phyloP scores from a whole-genome alignment of 53 echinoderm and acorn worm genomes.

The Antedon mediterranea region DNA sequence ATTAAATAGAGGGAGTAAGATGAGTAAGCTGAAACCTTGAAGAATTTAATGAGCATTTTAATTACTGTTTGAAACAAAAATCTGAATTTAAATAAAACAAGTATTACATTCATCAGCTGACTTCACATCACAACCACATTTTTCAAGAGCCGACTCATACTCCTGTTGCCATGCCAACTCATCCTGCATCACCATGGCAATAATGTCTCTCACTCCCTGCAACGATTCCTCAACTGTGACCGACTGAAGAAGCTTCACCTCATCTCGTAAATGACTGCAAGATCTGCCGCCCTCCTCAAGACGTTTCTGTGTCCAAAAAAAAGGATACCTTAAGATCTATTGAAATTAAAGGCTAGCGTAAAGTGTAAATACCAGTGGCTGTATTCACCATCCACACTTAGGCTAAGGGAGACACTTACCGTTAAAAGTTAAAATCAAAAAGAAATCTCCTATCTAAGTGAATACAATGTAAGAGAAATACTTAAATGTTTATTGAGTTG shows the following conservation, averaged over 20 bases:
- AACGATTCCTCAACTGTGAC: conserved; percentile 81
- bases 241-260: conserved; percentile 82
- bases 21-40: no score
- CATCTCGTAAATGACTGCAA: conserved; percentile 50
- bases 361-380: no score
- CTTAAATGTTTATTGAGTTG: no score
- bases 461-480: no score
- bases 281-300: conserved; percentile 56
- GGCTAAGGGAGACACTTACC: no score
- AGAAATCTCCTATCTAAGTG: no score
- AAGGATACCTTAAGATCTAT: no score
- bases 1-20: no score
- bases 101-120: conserved; percentile 49
- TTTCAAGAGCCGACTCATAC: conserved; percentile 61
- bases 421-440: no score
- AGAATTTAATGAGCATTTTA: no score
- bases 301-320: conserved; percentile 40
- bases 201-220: conserved; percentile 67
- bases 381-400: no score
- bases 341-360: no score
- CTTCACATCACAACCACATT: conserved; percentile 66
- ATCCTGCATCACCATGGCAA: conserved; percentile 76
- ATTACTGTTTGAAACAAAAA: background rate
- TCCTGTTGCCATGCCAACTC: conserved; percentile 95
- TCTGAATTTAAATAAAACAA: background rate